phyloP scores from a whole-genome alignment of 2,797 vertebrate genomes.

The Anguilla pacifica region DNA sequence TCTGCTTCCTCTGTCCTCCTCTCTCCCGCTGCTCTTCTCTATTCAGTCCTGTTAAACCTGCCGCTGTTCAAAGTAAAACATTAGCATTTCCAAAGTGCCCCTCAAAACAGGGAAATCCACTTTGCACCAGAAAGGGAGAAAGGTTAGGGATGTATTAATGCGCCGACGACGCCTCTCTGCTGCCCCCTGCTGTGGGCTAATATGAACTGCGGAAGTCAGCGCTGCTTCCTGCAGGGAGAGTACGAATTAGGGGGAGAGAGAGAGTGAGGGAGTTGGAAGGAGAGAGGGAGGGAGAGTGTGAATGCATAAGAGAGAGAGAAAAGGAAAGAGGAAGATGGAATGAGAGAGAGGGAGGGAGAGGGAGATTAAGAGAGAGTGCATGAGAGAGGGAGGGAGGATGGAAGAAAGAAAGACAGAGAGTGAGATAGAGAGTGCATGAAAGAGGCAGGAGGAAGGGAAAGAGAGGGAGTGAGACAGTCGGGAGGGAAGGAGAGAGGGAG shows the following conservation, averaged over 20 bases:
- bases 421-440: not conserved
- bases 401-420: not conserved
- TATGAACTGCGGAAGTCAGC: not conserved
- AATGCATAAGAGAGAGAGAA: too few relatives aligned
- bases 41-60: not conserved
- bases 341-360: not conserved
- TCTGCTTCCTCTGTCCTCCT: not conserved
- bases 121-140: not conserved
- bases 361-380: not conserved
- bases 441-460: not conserved
- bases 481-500: not conserved
- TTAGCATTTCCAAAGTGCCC: not conserved
- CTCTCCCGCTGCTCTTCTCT: not conserved
- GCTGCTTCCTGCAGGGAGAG: constrained; percentile 19
- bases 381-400: not conserved
- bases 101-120: not conserved
- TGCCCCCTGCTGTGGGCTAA: not conserved
- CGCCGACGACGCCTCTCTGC: not conserved
- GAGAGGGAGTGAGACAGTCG: not conserved
- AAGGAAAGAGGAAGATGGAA: not conserved
- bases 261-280: not conserved
- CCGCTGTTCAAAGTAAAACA: constrained; percentile 13
- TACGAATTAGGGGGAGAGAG: not conserved
- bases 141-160: constrained; percentile 3
- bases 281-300: not conserved